Conservation (phyloP, 2,888 invertebrate genomes). For the Ectobius pallidus region DNA sequence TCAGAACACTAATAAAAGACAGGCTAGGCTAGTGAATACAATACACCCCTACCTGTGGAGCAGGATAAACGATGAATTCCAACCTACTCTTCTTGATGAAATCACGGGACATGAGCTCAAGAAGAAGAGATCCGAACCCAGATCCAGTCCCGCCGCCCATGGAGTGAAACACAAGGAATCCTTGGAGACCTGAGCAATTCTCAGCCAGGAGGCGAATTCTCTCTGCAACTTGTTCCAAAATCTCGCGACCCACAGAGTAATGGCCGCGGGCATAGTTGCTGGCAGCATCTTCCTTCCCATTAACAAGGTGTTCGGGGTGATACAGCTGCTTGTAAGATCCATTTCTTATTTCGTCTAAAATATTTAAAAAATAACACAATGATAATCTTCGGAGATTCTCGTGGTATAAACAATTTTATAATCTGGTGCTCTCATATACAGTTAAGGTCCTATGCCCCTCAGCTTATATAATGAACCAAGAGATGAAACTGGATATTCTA, state of each 20-base stretch:
- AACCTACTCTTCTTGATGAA: slow-evolving; percentile 88
- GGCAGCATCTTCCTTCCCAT: slow-evolving; percentile 89
- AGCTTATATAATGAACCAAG: no score
- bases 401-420: no score
- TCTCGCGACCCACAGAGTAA: slow-evolving; percentile 79
- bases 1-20: no score
- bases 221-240: slow-evolving; percentile 74
- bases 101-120: slow-evolving; percentile 83
- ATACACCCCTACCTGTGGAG: slow-evolving; percentile 69
- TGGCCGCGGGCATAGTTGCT: slow-evolving; percentile 84
- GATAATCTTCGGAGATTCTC: no score
- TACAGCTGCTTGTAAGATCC: slow-evolving; percentile 77
- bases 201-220: slow-evolving; percentile 76
- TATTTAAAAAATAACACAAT: no score
- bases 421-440: no score
- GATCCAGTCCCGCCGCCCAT: slow-evolving; percentile 87
- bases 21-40: no score
- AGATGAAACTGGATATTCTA: no score
- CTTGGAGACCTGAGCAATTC: slow-evolving; percentile 79
- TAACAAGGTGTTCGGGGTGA: slow-evolving; percentile 87
- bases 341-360: slow-evolving; percentile 68
- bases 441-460: no score
- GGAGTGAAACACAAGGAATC: slow-evolving; percentile 88
- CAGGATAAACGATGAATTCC: slow-evolving; percentile 88
- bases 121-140: slow-evolving; percentile 85